A percentile compares a stretch with the other conserved stretches of the same genome.
Evolutionary conservation across 2,797 vertebrate genomes (phyloP).

Genomic region (Chaetodon trifasciatus): DNA sequence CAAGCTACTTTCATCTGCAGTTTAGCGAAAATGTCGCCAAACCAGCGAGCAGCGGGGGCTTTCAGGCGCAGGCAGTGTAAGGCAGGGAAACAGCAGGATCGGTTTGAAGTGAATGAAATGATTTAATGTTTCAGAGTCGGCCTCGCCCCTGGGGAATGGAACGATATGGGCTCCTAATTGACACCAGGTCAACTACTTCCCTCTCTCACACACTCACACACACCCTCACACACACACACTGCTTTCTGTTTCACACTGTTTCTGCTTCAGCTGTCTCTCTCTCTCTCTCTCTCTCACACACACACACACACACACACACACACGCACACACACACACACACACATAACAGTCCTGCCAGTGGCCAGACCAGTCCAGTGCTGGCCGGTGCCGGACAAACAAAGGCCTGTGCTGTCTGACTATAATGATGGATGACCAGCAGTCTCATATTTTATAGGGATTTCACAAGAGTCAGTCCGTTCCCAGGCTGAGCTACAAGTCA

Average conservation of each 20-base stretch:
- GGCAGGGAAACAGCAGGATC: slow-evolving; percentile 66
- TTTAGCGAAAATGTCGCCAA: slow-evolving; percentile 49
- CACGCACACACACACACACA: slow-evolving; percentile 39
- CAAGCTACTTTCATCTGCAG: slow-evolving; percentile 39
- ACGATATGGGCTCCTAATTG: slow-evolving; percentile 80
- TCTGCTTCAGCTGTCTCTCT: slow-evolving; percentile 60
- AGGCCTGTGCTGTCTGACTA: slow-evolving; percentile 78
- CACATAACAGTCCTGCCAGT: slow-evolving; percentile 45
- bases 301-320: slow-evolving; percentile 40
- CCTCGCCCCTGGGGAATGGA: slow-evolving; percentile 80
- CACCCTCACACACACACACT: slow-evolving; percentile 42
- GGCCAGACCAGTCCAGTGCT: slow-evolving; percentile 56
- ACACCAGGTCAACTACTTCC: slow-evolving; percentile 84
- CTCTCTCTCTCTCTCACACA: slow-evolving; percentile 2
- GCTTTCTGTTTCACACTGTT: slow-evolving; percentile 62
- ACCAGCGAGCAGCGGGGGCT: slow-evolving; percentile 52
- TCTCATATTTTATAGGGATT: slow-evolving; percentile 76
- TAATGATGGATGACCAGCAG: slow-evolving; percentile 78
- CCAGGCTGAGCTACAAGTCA: slow-evolving; percentile 72
- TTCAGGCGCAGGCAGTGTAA: slow-evolving; percentile 38
- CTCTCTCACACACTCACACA: slow-evolving; percentile 44
- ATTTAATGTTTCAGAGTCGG: slow-evolving; percentile 81
- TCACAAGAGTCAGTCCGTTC: slow-evolving; percentile 80
- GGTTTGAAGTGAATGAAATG: slow-evolving; percentile 78
- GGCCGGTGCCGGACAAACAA: slow-evolving; percentile 74